Percentiles rank a stretch among this genome's conserved stretches.
These are phyloP conservation scores for Ips nitidus DNA, from an alignment of 1,140 invertebrate genomes.

Conservation along the genomic window DNA sequence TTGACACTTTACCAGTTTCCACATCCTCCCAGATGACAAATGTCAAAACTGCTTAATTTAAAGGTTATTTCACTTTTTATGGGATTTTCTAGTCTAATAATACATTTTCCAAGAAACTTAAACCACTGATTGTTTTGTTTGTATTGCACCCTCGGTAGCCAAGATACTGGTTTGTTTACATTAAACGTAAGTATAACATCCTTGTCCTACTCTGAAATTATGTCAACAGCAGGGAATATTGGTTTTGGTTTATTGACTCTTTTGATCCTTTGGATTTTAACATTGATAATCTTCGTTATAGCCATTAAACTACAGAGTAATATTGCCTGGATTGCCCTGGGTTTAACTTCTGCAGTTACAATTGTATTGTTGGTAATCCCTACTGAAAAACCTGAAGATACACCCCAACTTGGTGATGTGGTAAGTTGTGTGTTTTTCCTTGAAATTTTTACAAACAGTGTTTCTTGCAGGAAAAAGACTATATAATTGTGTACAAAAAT, in stretches of 20 bases:
- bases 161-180: too few relatives aligned
- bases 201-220: not conserved
- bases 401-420: slow-evolving; percentile 48
- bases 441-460: not conserved
- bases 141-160: too few relatives aligned
- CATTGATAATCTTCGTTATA: slow-evolving; percentile 58
- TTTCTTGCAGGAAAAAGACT: slow-evolving; percentile 60
- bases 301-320: slow-evolving; percentile 59
- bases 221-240: slow-evolving; percentile 57
- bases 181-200: too few relatives aligned
- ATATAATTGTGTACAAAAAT: slow-evolving; percentile 59
- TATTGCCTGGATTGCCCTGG: slow-evolving; percentile 56
- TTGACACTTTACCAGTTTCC: too few relatives aligned
- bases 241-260: slow-evolving; percentile 60
- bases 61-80: too few relatives aligned
- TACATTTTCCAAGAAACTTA: too few relatives aligned
- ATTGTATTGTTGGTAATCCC: slow-evolving; percentile 58
- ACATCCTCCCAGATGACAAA: too few relatives aligned
- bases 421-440: slow-evolving; percentile 31
- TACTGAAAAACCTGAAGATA: slow-evolving; percentile 48
- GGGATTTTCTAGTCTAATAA: too few relatives aligned
- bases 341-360: slow-evolving; percentile 55
- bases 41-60: too few relatives aligned
- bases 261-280: slow-evolving; percentile 58
- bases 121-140: too few relatives aligned